Evolutionary conservation across 2,888 invertebrate species (phyloP).

Genomic region (Eristalinus aeneus): DNA sequence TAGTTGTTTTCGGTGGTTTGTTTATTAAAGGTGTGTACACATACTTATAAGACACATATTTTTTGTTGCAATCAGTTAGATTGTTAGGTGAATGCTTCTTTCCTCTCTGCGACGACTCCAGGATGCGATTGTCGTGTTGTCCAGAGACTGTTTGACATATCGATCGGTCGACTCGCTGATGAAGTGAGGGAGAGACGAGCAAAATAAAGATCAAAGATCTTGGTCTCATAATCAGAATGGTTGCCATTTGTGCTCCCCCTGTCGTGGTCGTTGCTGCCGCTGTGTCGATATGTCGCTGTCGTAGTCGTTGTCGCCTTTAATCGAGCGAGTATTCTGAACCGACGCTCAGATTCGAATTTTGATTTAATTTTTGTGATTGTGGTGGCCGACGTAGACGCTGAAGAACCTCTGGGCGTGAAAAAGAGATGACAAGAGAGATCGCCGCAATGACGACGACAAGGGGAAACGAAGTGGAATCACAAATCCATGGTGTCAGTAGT

Average conservation of each 20-base stretch:
- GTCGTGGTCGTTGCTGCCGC: conserved; percentile 16
- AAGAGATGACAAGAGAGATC: not conserved
- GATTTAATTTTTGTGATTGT: not conserved
- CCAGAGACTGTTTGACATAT: not conserved
- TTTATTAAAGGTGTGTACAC: conserved; percentile 73
- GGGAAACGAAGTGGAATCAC: not conserved
- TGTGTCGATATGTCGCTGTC: conserved; percentile 9
- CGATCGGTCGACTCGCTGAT: conserved; percentile 24
- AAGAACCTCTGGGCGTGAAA: not conserved
- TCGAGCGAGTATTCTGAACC: conserved; percentile 33
- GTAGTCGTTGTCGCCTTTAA: conserved; percentile 19
- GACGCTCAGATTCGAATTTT: conserved; percentile 45
- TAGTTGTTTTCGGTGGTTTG: conserved; percentile 70
- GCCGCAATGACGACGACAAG: not conserved
- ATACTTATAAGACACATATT: not conserved
- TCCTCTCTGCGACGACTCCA: not conserved
- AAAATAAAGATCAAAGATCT: conserved; percentile 76
- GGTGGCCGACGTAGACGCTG: not conserved
- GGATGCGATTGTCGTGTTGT: not conserved
- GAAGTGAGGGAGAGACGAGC: conserved; percentile 74
- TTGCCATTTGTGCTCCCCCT: conserved; percentile 48
- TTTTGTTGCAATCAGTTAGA: not conserved
- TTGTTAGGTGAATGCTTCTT: not conserved
- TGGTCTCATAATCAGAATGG: conserved; percentile 74
- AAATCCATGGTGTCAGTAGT: not conserved